phyloP scores from a whole-genome alignment of 2,888 invertebrate species.

The Melolontha melolontha region DNA sequence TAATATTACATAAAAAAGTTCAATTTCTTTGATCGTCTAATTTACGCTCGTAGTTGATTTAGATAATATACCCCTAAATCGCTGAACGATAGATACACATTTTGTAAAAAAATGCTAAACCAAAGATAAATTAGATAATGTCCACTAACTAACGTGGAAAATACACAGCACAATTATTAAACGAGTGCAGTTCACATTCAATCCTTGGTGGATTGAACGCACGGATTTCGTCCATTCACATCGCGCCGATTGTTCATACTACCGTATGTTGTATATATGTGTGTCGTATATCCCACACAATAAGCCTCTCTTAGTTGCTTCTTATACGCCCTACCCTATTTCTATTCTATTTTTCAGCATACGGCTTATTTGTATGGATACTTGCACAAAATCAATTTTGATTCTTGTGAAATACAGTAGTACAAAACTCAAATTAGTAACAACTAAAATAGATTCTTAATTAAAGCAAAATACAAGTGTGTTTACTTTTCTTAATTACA shows the following conservation, averaged over 20 bases:
- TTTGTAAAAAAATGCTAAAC: background rate
- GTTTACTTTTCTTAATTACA: no score
- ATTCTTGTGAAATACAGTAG: no score
- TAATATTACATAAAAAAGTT: no score
- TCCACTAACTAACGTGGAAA: conserved; percentile 10
- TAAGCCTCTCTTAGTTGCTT: conserved; percentile 17
- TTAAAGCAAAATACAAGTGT: no score
- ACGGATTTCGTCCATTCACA: conserved; percentile 26
- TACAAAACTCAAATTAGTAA: no score
- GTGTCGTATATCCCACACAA: conserved; percentile 28
- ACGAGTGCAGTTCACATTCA: conserved; percentile 13
- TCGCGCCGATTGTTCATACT: conserved; percentile 24
- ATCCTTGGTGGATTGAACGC: conserved; percentile 15
- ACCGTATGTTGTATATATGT: conserved; percentile 25
- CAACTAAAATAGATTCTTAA: no score
- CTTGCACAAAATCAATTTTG: background rate
- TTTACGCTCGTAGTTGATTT: no score
- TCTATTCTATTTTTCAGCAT: conserved; percentile 13
- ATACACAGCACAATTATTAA: conserved; percentile 14
- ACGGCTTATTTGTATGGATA: background rate
- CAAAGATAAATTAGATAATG: background rate
- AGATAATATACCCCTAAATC: no score
- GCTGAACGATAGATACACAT: background rate
- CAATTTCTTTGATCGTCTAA: no score
- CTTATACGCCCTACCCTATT: conserved; percentile 29